Conservation (phyloP, 1,140 invertebrate genomes). For the Drosophila nigrodunni region DNA sequence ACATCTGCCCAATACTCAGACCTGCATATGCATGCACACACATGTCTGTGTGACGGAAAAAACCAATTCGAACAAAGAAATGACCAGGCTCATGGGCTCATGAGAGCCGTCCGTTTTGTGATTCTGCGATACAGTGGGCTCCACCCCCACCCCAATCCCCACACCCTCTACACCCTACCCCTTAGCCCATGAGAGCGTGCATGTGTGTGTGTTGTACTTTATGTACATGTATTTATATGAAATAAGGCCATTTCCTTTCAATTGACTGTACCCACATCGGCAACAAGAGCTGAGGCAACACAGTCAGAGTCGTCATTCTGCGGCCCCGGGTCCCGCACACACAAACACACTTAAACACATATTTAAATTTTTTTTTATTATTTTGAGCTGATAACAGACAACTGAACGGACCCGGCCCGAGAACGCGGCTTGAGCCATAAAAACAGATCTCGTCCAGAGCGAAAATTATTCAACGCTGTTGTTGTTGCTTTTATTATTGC, state of each 20-base stretch:
- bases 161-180: not conserved
- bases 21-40: not conserved
- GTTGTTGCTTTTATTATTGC: constrained; percentile 15
- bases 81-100: constrained; percentile 61
- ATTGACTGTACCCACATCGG: constrained; percentile 82
- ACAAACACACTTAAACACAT: constrained; percentile 39
- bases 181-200: constrained; percentile 8
- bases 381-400: constrained; percentile 81
- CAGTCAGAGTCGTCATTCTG: constrained; percentile 12
- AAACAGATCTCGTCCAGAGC: constrained; percentile 71
- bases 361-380: constrained; percentile 84
- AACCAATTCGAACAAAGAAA: constrained; percentile 78
- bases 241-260: constrained; percentile 83
- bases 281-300: constrained; percentile 55
- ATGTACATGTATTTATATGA: constrained; percentile 81
- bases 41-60: constrained; percentile 55
- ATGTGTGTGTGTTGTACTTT: constrained; percentile 67
- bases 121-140: constrained; percentile 34
- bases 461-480: constrained; percentile 63
- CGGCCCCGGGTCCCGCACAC: constrained; percentile 57
- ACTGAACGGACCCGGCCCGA: constrained; percentile 51
- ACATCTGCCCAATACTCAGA: constrained; percentile 43
- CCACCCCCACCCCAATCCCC: constrained; percentile 1
- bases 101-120: constrained; percentile 24
- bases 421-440: constrained; percentile 70